phyloP scores from a whole-genome alignment of 2,113 vertebrate genomes.

The Ammodytes dubius region DNA sequence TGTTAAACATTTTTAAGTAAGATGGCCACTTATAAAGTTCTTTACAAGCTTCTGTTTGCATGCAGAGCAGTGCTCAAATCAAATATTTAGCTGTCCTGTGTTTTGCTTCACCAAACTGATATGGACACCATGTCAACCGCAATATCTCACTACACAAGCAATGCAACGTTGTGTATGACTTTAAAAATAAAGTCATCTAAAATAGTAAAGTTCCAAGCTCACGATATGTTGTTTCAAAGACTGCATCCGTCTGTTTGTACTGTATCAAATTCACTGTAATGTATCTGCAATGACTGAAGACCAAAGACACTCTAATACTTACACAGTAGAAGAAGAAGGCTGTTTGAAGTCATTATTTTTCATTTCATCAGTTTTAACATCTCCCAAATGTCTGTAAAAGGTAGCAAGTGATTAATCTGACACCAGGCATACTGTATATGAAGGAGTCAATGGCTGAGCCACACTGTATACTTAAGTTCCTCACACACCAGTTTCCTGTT shows the following conservation, averaged over 20 bases:
- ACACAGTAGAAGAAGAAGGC: background rate
- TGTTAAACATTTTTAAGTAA: constrained; percentile 2
- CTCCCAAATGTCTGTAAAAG: background rate
- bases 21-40: background rate
- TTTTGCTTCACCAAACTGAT: background rate
- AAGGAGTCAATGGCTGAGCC: background rate
- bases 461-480: background rate
- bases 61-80: constrained; percentile 1
- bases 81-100: constrained; percentile 5
- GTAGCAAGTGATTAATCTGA: background rate
- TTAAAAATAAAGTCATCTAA: background rate
- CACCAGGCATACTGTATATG: background rate
- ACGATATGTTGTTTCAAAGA: background rate
- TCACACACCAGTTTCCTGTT: background rate
- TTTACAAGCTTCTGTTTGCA: background rate
- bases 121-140: background rate
- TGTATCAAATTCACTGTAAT: background rate
- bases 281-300: background rate
- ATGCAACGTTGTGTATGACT: background rate
- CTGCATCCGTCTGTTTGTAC: background rate
- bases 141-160: background rate
- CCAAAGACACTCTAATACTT: background rate
- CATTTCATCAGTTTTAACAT: background rate
- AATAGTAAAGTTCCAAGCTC: background rate
- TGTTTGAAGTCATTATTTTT: background rate